Evolutionary conservation across 1,140 invertebrate genomes (phyloP).

Genomic region (Arctopsyche grandis): DNA sequence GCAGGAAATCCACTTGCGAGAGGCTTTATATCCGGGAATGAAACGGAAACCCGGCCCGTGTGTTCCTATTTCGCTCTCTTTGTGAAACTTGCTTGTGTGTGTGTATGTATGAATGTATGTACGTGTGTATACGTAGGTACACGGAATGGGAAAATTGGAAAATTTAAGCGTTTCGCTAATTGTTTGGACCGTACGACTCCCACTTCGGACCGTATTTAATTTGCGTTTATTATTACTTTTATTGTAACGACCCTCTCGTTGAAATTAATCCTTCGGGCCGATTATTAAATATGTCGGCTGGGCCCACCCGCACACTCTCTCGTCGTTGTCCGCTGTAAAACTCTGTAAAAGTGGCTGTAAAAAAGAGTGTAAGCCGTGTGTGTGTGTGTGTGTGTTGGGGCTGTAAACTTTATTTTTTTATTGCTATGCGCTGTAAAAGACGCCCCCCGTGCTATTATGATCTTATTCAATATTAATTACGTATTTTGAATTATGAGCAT

Average conservation of each 20-base stretch:
- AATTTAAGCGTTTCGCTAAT: slow-evolving; percentile 55
- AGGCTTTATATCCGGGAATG: slow-evolving; percentile 47
- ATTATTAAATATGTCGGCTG: slow-evolving; percentile 31
- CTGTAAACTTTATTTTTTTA: no score
- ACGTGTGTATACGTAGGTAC: neutral
- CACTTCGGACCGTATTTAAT: slow-evolving; percentile 47
- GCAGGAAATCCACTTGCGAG: slow-evolving; percentile 48
- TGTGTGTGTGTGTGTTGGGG: no score
- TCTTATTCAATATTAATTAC: no score
- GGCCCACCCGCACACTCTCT: neutral
- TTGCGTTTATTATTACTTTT: slow-evolving; percentile 49
- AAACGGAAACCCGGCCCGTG: slow-evolving; percentile 46
- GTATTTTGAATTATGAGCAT: no score
- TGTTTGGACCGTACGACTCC: slow-evolving; percentile 51
- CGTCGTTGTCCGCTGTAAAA: neutral
- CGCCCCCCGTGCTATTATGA: no score
- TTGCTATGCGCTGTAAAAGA: no score
- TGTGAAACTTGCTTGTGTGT: neutral
- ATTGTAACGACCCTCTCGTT: slow-evolving; percentile 30
- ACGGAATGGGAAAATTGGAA: slow-evolving; percentile 50
- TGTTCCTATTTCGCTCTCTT: slow-evolving; percentile 40
- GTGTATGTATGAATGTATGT: slow-evolving; percentile 12
- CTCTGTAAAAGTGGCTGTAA: slow-evolving; percentile 10
- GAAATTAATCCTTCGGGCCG: slow-evolving; percentile 40
- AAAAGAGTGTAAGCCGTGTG: neutral